Base-by-base conservation (phyloP, 2,888 invertebrate species). In the Mylabris sibirica region DNA sequence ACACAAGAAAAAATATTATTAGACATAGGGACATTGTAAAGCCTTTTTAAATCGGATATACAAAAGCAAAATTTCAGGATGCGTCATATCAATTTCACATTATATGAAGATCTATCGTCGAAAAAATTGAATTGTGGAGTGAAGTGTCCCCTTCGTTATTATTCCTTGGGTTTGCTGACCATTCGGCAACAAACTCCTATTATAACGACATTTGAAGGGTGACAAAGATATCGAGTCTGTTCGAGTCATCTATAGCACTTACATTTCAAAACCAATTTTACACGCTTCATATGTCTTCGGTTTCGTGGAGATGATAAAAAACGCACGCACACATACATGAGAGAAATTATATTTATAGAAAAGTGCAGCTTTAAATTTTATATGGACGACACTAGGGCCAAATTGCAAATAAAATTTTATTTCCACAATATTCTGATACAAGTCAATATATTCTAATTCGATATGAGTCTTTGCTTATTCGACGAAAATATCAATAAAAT, bases 51-150 rank as follows among this genome's bases (percentile, higher is more conserved):
- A 69, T 69, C 61, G 63, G 44, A 60, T 73, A 71, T 77, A 76
- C 73, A 75, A 76, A 75, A 77, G 75, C 74, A 64, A 79, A 79
- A 77, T 80, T 82, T 81, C 77, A 74, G 79, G 74, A 75, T 75
- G 80, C 80, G 79, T 81, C 83, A 83, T 84, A 84, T 84, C 84
- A 84, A 84, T 83, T 82, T 84, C 83, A 78, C 81, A 82, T 84
- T 83, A 82, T 78, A 78, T 76, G 78, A 75, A 81, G 81, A 84
- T 84, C 83, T 83, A 84, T 84, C 82, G 82, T 78, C 76, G 79
- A 80, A 81, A 81, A 81, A 84, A 84, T 84, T 84, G 83, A 84
- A 84, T 84, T 84, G 83, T 82, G 81, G 82, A 79, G 74, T 79
- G 76, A 78, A 79, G 79, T 77, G 77, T 78, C 80, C 79, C 79